Base-by-base conservation (phyloP, 2,888 invertebrate genomes). In the Pandemis corylana region DNA sequence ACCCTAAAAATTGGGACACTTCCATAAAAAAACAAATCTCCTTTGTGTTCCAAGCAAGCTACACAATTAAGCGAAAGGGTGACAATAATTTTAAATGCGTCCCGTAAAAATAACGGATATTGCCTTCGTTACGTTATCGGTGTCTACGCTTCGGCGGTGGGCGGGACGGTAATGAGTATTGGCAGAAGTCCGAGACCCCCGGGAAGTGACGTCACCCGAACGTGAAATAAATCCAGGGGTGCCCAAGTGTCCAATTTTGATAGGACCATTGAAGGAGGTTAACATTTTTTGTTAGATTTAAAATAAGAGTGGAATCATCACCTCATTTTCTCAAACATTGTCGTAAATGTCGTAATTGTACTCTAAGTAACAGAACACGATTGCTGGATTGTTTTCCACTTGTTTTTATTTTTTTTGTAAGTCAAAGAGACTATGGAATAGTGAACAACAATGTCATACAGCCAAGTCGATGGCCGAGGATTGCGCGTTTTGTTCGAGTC, bases 91-190 rank as follows among this genome's bases (percentile, higher is more conserved):
- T 15, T 68, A 9, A 68, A 71, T 64, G 53, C 63, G 64, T 71
- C 63, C 51, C 65, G 62, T 63, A 36, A 63, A 63, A 68, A 68
- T 53, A 68, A 68, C 53, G 72, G 72, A 68, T 68, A 63, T 72
- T 56, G 68, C 72, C 51, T 62, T 66, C 65, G 49, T 71, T 68
- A 72, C 51, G 68, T 72, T 72, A 72, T 68, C 72, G 68, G 72
- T 72, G 72, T 56, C 53, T 51, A 53, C 53, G 67, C 51, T 67
- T 72, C 62, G 42, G 62, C 20, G 64, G 20, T 36, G 28, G 28
- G 28, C 53, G 36, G 44, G 63, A 36, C 65, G 7, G 65, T 36
- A 68, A 72, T 72, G 72, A 72, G 62, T 44, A 53, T 53, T 42
- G 63, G 53, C 66, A 15, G 28, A 36, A 2, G 28, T 36, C 13